A percentile compares a stretch with the other conserved stretches of the same genome.
Conservation (phyloP, 2,888 invertebrate genomes). For the Invenusta paracnida region DNA sequence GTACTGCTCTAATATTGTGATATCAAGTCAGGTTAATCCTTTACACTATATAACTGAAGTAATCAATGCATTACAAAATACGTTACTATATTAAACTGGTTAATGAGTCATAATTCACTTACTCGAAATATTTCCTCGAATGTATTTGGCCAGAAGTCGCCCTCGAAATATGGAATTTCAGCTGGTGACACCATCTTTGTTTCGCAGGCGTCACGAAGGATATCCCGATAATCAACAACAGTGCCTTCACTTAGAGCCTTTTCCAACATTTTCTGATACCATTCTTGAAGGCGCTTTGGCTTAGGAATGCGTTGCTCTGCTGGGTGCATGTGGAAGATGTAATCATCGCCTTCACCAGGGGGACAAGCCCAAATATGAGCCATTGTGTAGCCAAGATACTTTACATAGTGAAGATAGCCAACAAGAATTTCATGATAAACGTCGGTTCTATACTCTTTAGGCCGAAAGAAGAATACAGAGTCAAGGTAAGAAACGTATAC, state of each 20-base stretch:
- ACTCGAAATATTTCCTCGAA: conserved; percentile 95
- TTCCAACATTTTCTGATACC: conserved; percentile 99
- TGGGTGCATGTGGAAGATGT: conserved; percentile 99
- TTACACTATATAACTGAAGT: too few species aligned
- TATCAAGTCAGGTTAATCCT: too few species aligned
- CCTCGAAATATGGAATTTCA: conserved; percentile 62
- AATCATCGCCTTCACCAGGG: conserved; percentile 98
- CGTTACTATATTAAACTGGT: too few species aligned
- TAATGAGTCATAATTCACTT: background rate
- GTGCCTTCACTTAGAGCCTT: conserved; percentile 89
- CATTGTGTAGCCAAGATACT: conserved; percentile 97
- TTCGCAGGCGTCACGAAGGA: conserved; percentile 41
- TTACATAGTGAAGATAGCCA: conserved; percentile 96
- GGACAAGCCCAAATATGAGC: conserved; percentile 99
- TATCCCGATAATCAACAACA: conserved; percentile 88
- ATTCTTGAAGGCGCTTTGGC: conserved; percentile 95
- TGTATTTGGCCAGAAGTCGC: conserved; percentile 99
- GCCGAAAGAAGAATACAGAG: conserved; percentile 98
- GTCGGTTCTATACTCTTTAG: conserved; percentile 88
- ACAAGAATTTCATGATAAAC: conserved; percentile 98
- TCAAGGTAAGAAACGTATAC: conserved; percentile 98
- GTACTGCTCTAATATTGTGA: too few species aligned
- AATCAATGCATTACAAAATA: too few species aligned
- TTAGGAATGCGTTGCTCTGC: conserved; percentile 98
- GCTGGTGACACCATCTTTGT: conserved; percentile 72